Conservation (phyloP, 2,113 vertebrate species). For the Terrapene triunguis region DNA sequence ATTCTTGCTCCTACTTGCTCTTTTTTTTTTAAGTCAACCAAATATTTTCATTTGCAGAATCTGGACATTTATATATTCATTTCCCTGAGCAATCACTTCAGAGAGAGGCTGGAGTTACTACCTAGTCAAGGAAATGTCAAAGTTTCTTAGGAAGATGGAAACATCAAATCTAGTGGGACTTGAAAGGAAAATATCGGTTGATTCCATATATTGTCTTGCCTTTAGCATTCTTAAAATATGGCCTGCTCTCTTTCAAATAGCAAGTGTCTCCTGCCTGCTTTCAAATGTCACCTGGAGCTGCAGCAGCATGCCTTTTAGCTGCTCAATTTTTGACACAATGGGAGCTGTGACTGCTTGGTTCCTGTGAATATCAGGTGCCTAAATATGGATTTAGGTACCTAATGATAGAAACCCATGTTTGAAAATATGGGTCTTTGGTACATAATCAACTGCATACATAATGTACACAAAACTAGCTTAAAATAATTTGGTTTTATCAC, state of each 20-base stretch:
- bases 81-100: background rate
- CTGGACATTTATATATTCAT: background rate
- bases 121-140: background rate
- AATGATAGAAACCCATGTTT: background rate
- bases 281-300: background rate
- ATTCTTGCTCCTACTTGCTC: background rate
- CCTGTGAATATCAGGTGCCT: background rate
- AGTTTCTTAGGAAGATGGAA: background rate
- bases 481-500: background rate
- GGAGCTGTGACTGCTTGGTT: background rate
- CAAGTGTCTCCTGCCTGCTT: background rate
- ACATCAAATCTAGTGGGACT: background rate
- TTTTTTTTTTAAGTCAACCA: background rate
- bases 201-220: background rate
- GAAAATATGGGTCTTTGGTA: background rate
- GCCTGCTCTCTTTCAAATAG: background rate
- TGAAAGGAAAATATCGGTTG: background rate
- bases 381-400: background rate
- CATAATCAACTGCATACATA: background rate
- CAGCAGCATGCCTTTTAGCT: background rate
- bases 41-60: background rate
- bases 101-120: background rate
- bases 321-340: background rate
- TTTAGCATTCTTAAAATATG: background rate
- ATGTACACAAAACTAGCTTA: background rate